Evolutionary conservation across 2,888 invertebrate genomes (phyloP).

Genomic region (Syrphus vitripennis): DNA sequence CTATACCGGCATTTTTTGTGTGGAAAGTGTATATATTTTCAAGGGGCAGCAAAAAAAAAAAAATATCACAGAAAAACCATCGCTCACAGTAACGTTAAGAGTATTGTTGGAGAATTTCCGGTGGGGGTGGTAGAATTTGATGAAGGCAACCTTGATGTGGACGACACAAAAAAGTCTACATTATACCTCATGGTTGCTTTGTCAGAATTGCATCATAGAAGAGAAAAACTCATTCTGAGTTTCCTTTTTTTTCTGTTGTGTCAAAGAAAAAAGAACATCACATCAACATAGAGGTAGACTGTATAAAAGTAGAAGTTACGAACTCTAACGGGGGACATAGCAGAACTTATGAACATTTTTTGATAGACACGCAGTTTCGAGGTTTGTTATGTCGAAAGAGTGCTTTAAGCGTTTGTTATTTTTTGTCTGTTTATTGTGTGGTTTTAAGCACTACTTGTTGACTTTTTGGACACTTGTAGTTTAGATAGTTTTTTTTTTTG

Average conservation of each 20-base stretch:
- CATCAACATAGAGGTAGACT: not conserved
- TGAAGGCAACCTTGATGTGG: conserved; percentile 19
- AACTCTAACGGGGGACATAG: conserved; percentile 8
- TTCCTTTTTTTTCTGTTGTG: not conserved
- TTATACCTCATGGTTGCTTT: not conserved
- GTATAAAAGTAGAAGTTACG: conserved; percentile 6
- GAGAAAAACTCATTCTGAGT: not conserved
- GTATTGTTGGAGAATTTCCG: not conserved
- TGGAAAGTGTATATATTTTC: conserved; percentile 7
- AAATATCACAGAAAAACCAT: conserved; percentile 34
- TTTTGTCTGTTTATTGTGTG: too few relatives aligned
- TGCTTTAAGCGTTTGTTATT: conserved; percentile 41
- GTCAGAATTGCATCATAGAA: not conserved
- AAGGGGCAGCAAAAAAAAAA: conserved; percentile 21
- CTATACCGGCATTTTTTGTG: conserved; percentile 24
- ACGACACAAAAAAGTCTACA: conserved; percentile 23
- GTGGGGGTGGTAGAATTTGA: not conserved
- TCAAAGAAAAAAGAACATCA: not conserved
- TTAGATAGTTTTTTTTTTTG: not conserved
- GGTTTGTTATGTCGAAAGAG: conserved; percentile 18
- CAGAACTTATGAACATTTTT: conserved; percentile 35
- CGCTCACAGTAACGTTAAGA: conserved; percentile 10
- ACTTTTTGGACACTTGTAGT: conserved; percentile 14
- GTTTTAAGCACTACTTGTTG: conserved; percentile 49
- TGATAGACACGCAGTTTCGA: conserved; percentile 28